Percentiles rank a stretch among this genome's conserved stretches.
These are phyloP conservation scores for Colaptes auratus DNA, from an alignment of 2,113 vertebrate genomes.

Conservation along the genomic window DNA sequence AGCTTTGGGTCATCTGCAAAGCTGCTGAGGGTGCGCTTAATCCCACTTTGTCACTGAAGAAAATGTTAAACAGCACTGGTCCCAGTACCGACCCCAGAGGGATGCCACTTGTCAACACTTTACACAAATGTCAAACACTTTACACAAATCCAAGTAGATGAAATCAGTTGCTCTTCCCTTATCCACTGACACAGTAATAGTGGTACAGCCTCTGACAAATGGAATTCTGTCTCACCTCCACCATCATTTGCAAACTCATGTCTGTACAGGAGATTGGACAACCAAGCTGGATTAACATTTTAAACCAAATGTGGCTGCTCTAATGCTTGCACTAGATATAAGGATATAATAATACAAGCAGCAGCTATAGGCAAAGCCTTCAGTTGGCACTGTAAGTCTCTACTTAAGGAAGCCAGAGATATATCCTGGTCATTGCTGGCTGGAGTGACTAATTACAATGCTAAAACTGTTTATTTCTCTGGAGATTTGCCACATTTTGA, in stretches of 20 bases:
- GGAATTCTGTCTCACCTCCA: not conserved
- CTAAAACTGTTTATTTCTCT: not conserved
- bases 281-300: not conserved
- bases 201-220: not conserved
- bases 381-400: not conserved
- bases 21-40: no score
- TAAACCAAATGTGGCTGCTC: not conserved
- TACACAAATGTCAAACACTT: no score
- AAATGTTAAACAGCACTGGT: no score
- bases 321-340: not conserved
- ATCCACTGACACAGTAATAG: not conserved
- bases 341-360: not conserved
- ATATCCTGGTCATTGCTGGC: not conserved
- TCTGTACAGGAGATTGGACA: not conserved
- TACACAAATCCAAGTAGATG: no score
- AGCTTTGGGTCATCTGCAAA: no score
- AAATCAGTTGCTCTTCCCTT: no score
- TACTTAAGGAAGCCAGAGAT: not conserved
- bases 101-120: no score
- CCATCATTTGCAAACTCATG: accelerated
- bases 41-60: no score
- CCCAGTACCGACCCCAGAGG: no score
- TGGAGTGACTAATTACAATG: not conserved
- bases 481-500: not conserved
- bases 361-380: not conserved